A percentile compares a stretch with the other conserved stretches of the same genome.
These are phyloP conservation scores for Leptoclinus maculatus DNA, from an alignment of 2,797 vertebrate species.

Conservation along the genomic window DNA sequence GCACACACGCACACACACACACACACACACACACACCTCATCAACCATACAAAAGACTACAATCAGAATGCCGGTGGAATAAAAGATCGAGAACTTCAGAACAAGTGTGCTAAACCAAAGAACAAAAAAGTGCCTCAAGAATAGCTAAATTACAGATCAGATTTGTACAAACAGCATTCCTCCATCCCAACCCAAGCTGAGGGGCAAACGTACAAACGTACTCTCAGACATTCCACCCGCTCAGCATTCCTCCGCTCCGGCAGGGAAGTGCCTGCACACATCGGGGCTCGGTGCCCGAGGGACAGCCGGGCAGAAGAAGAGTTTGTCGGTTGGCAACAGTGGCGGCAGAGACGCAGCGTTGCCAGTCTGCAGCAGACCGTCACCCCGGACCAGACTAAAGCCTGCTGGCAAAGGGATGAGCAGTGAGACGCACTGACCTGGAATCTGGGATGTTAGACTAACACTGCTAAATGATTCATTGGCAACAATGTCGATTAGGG, in stretches of 20 bases:
- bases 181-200: constrained; percentile 60
- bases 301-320: constrained; percentile 52
- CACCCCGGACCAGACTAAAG: constrained; percentile 55
- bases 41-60: neutral
- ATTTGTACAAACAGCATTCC: constrained; percentile 39
- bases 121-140: neutral
- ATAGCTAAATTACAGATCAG: constrained; percentile 6
- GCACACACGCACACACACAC: too few species aligned
- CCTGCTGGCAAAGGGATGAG: constrained; percentile 65
- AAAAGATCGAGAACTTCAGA: neutral
- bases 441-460: constrained; percentile 79
- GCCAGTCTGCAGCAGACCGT: constrained; percentile 56
- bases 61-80: neutral
- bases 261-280: constrained; percentile 47
- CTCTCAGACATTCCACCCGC: constrained; percentile 37
- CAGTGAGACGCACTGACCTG: constrained; percentile 74
- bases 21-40: neutral
- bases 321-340: constrained; percentile 58
- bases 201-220: constrained; percentile 65
- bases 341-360: constrained; percentile 34
- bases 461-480: constrained; percentile 80
- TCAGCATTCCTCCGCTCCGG: constrained; percentile 49
- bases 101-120: neutral
- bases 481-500: constrained; percentile 76
- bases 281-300: constrained; percentile 61